Percentiles rank a stretch among this genome's conserved stretches.
Conservation (phyloP, 2,113 vertebrate species). For the Lampris megalopsis region DNA sequence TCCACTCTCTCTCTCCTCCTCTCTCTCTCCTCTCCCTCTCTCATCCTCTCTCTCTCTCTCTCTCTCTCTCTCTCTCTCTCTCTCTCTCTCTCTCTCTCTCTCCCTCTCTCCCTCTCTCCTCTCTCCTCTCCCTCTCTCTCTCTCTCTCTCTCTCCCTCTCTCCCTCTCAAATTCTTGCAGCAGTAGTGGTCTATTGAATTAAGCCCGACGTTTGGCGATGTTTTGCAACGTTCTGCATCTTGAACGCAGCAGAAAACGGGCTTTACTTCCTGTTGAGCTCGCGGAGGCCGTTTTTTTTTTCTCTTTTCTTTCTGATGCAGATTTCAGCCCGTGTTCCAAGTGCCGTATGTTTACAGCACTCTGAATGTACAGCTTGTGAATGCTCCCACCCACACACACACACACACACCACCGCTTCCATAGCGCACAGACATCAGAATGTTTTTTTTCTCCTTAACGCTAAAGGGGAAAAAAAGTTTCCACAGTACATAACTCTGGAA, state of each 20-base stretch:
- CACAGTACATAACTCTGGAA: neutral
- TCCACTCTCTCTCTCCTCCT: neutral
- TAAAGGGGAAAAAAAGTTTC: constrained; percentile 4
- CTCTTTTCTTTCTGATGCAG: constrained; percentile 19
- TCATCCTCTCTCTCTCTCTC: neutral
- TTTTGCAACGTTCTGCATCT: constrained; percentile 60
- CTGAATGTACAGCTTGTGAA: constrained; percentile 39
- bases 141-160: constrained; percentile 4
- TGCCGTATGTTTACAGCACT: constrained; percentile 32
- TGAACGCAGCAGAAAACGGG: neutral
- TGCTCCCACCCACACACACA: neutral
- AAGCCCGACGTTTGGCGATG: constrained; percentile 24
- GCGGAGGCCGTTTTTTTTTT: neutral
- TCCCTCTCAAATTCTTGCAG: constrained; percentile 40
- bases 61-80: neutral
- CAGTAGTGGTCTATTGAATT: constrained; percentile 52
- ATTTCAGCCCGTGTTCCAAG: constrained; percentile 33
- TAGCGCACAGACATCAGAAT: constrained; percentile 8
- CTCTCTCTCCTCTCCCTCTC: neutral
- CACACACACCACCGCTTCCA: neutral
- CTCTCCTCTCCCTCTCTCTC: neutral
- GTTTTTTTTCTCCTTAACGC: neutral
- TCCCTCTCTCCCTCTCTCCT: neutral
- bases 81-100: neutral
- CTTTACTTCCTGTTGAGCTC: constrained; percentile 47